Base-by-base conservation (phyloP, 2,888 invertebrate genomes). In the Phytoseiulus persimilis region DNA sequence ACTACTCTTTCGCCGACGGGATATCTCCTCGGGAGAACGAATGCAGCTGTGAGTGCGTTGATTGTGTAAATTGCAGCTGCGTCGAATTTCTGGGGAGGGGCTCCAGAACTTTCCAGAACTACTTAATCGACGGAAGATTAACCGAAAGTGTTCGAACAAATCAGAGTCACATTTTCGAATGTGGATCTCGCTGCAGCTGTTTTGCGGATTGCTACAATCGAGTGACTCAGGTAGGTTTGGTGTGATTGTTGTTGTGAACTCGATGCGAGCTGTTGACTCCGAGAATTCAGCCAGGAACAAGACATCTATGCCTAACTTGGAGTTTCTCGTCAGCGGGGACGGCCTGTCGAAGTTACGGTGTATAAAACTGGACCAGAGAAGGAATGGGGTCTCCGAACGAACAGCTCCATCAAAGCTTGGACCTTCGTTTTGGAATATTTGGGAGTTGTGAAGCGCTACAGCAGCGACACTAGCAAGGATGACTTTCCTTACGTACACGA, bases 401-500 rank as follows among this genome's bases (percentile, higher is more conserved):
- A 95, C 90, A 95, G 95, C 91, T 92, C 91, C 83, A 92, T 94
- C 93, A 92, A 94, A 90, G 95, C 95, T 91, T 98, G 97, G 0
- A 95, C 96, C 89, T 98, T 96, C 92, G 95, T 98, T 0, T 96
- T 96, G 92, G 96, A 97, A 91, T 99, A 99, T 93, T 95, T 98
- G 0, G 98, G 98, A 0, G 98, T 98, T 83, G 89, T 98, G 0
- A 96, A 99, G 23, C 96, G 95, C 0, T 95, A 94, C 92, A 9
- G 9, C 39, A 98, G 97, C 92, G 98, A 98, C 0, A 97, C 98
- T 92, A 94, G 94, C 91, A 94, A 98, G n/a, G 98, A 98, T 93
- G 93, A 98, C 93, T 95, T 95, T 32, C 98, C 98, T 0, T 98
- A 98, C 92, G 94, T 98, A 2, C 98, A 98, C 93, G 98, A 98